phyloP scores from a whole-genome alignment of 2,888 invertebrate genomes.

The Pseudoips prasinana region DNA sequence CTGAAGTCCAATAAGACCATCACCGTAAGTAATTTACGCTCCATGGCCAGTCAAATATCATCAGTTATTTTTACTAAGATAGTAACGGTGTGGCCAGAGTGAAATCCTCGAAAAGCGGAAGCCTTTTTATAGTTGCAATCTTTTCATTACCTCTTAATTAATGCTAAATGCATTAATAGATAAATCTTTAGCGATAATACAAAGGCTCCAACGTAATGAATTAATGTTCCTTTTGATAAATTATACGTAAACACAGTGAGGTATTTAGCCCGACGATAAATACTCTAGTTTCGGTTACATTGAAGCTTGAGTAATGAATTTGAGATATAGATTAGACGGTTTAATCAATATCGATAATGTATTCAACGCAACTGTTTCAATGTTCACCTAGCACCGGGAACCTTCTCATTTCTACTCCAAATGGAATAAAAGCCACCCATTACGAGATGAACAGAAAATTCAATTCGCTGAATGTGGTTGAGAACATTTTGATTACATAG shows the following conservation, averaged over 20 bases:
- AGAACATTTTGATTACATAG: conserved; percentile 52
- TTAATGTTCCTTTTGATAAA: too few species aligned
- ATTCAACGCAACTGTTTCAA: conserved; percentile 38
- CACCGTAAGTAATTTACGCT: too few species aligned
- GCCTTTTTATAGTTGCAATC: too few species aligned
- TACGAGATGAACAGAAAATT: conserved; percentile 53
- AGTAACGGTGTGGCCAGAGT: too few species aligned
- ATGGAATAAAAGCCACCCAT: conserved; percentile 47
- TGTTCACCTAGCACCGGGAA: conserved; percentile 30
- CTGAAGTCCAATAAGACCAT: too few species aligned
- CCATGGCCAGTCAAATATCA: too few species aligned
- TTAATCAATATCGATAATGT: conserved; percentile 46
- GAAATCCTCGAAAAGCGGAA: too few species aligned
- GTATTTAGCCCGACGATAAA: conserved; percentile 33
- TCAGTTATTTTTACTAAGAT: too few species aligned
- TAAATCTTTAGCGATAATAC: too few species aligned
- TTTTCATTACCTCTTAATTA: too few species aligned
- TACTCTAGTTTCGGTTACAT: conserved; percentile 27
- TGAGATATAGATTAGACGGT: conserved; percentile 34
- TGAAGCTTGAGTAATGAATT: conserved; percentile 38
- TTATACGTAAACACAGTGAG: conserved; percentile 17
- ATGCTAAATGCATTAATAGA: too few species aligned
- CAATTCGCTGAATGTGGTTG: conserved; percentile 48
- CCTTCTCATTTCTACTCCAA: conserved; percentile 23
- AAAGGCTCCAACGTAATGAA: too few species aligned